Conservation (phyloP, 1,140 invertebrate species). For the Augochlora pura region DNA sequence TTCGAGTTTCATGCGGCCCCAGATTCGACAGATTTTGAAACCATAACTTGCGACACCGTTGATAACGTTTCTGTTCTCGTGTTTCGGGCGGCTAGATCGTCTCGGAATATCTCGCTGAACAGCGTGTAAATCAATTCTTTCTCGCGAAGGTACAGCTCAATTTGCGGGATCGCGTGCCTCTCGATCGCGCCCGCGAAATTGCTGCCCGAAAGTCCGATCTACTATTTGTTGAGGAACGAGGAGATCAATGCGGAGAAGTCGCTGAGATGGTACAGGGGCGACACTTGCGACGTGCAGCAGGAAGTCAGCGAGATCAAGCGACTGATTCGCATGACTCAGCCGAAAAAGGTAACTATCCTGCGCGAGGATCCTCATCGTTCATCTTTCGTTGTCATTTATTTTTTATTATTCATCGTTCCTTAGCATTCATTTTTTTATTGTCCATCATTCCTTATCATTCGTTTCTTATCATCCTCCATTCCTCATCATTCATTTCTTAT, state of each 20-base stretch:
- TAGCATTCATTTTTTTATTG: no score
- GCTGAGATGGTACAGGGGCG: constrained; percentile 84
- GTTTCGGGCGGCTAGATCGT: no score
- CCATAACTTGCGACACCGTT: no score
- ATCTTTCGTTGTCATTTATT: no score
- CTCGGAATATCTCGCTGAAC: background rate
- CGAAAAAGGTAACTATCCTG: constrained; percentile 32
- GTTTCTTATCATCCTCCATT: no score
- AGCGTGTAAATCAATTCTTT: constrained; percentile 23
- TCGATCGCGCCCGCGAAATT: constrained; percentile 77
- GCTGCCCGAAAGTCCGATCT: constrained; percentile 86
- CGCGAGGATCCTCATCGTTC: no score
- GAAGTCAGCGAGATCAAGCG: constrained; percentile 76
- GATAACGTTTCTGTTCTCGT: no score
- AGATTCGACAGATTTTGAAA: no score
- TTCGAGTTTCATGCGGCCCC: no score
- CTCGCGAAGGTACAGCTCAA: constrained; percentile 71
- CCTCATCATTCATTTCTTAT: no score
- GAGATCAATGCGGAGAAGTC: constrained; percentile 81
- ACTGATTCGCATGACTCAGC: constrained; percentile 16
- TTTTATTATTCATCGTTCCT: no score
- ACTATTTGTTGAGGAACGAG: constrained; percentile 60
- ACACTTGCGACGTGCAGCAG: constrained; percentile 79
- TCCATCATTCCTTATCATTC: no score
- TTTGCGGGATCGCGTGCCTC: constrained; percentile 82